Evolutionary conservation across 1,140 invertebrate species (phyloP).

Genomic region (Pseudomyrmex sp.): DNA sequence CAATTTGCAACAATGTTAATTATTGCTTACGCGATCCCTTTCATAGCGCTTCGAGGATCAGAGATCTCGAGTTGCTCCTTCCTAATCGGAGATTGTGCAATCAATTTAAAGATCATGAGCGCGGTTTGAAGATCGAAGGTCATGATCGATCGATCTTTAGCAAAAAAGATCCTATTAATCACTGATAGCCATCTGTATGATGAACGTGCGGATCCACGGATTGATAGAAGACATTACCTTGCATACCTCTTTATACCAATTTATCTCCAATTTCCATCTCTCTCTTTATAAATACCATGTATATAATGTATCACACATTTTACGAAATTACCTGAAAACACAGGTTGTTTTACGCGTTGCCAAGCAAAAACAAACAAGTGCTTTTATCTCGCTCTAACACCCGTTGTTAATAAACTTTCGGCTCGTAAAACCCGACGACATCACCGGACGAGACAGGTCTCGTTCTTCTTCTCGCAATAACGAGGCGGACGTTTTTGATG

Average conservation of each 20-base stretch:
- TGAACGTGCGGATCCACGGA: background rate
- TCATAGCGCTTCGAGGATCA: background rate
- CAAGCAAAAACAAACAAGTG: background rate
- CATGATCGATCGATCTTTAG: slow-evolving; percentile 26
- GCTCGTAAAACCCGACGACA: background rate
- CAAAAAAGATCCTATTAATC: slow-evolving; percentile 54
- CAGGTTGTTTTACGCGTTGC: too few species aligned
- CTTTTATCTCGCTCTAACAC: background rate
- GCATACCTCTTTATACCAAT: too few species aligned
- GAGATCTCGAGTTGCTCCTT: slow-evolving; percentile 60
- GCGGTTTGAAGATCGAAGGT: slow-evolving; percentile 54
- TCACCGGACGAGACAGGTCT: slow-evolving; percentile 4
- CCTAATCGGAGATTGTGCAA: slow-evolving; percentile 31
- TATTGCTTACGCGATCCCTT: background rate
- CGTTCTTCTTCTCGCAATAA: slow-evolving; percentile 21
- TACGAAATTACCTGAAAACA: background rate
- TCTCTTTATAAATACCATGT: background rate
- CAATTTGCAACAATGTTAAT: background rate
- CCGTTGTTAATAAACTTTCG: background rate
- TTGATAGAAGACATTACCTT: background rate
- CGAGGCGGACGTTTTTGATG: slow-evolving; percentile 10
- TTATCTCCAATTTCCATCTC: background rate
- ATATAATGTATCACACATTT: background rate
- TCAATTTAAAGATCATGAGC: slow-evolving; percentile 31
- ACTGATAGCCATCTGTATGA: slow-evolving; percentile 25